Evolutionary conservation across 2,888 invertebrate species (phyloP).

Genomic region (Digitonthophagus gazella): DNA sequence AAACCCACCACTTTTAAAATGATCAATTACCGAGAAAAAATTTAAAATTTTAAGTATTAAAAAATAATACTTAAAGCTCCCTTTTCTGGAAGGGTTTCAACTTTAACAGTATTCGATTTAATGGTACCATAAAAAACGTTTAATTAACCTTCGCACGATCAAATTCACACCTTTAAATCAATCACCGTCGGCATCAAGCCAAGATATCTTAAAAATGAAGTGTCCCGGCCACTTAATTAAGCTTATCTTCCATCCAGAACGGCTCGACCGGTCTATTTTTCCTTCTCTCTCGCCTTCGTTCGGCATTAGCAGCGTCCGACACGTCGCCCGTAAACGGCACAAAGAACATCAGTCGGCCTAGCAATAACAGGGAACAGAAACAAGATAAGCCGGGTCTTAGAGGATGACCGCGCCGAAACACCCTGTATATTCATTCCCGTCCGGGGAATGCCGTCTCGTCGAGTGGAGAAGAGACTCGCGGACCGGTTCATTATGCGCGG

Average conservation of each 20-base stretch:
- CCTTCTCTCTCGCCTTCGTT: conserved; percentile 6
- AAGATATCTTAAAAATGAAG: conserved; percentile 14
- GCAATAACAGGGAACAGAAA: conserved; percentile 42
- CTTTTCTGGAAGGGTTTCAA: too few relatives aligned
- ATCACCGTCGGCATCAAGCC: background rate
- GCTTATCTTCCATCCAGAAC: conserved; percentile 3
- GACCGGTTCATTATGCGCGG: conserved; percentile 41
- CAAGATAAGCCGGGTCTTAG: conserved; percentile 45
- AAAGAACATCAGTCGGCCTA: conserved; percentile 41
- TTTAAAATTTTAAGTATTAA: too few relatives aligned
- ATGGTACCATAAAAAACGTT: background rate
- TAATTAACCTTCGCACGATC: background rate
- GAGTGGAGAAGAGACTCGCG: conserved; percentile 20
- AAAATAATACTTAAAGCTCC: too few relatives aligned
- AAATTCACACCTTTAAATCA: background rate
- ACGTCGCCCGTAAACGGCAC: conserved; percentile 42
- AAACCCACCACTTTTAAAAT: background rate
- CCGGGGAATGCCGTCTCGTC: conserved; percentile 22
- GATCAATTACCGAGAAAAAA: background rate
- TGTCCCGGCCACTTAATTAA: conserved; percentile 14
- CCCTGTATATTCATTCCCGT: conserved; percentile 27
- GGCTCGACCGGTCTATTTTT: conserved; percentile 3
- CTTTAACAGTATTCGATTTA: too few relatives aligned
- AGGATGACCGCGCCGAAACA: conserved; percentile 39
- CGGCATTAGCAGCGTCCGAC: conserved; percentile 39